Conservation (phyloP, 2,888 invertebrate species). For the Apantesis nais region DNA sequence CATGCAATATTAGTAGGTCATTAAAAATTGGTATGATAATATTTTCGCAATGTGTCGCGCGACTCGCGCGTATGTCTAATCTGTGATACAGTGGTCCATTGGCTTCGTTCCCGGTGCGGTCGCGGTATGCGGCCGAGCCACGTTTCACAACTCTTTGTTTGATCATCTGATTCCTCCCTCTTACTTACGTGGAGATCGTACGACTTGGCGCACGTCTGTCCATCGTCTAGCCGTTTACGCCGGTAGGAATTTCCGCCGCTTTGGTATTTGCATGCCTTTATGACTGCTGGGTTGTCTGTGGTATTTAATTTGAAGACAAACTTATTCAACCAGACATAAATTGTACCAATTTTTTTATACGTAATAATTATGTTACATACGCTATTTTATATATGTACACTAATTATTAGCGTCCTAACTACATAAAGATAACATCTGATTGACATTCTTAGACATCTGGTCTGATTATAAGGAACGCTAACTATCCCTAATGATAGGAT, state of each 20-base stretch:
- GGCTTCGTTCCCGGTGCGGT: conserved; percentile 74
- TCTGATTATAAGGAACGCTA: conserved; percentile 20
- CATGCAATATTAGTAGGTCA: conserved; percentile 23
- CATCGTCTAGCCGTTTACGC: conserved; percentile 79
- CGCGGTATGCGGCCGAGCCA: conserved; percentile 72
- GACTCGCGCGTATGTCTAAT: conserved; percentile 51
- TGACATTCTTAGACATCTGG: conserved; percentile 19
- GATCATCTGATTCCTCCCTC: conserved; percentile 69
- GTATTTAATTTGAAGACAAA: conserved; percentile 71
- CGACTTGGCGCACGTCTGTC: conserved; percentile 74
- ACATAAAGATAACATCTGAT: conserved; percentile 31
- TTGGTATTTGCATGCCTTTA: conserved; percentile 72
- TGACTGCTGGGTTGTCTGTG: conserved; percentile 64
- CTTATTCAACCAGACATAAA: conserved; percentile 66
- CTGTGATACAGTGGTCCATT: conserved; percentile 68
- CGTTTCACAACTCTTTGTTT: conserved; percentile 80
- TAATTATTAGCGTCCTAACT: conserved; percentile 32
- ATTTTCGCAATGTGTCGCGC: conserved; percentile 59
- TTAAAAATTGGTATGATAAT: conserved; percentile 57
- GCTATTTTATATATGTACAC: too few relatives aligned
- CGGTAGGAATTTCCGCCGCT: conserved; percentile 76
- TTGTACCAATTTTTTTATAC: conserved; percentile 55
- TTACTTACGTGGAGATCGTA: conserved; percentile 68
- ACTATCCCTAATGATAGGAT: neutral
- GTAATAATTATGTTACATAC: too few relatives aligned